A percentile compares a stretch with the other conserved stretches of the same genome.
Evolutionary conservation across 1,140 invertebrate genomes (phyloP).

Genomic region (Psix sp.): DNA sequence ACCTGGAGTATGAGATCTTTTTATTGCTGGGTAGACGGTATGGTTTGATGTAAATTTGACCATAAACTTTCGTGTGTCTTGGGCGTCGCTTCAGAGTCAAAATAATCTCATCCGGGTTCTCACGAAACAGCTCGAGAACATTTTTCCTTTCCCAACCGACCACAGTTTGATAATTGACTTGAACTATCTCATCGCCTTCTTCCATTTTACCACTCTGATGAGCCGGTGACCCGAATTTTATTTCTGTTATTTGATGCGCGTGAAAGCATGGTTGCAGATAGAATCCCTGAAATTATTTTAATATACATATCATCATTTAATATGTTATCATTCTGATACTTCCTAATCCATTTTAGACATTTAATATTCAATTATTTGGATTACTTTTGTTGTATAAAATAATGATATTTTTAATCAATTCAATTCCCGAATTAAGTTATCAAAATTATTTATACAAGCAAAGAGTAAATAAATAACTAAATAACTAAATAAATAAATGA

Average conservation of each 20-base stretch:
- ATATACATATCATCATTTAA: background rate
- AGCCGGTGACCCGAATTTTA: conserved; percentile 89
- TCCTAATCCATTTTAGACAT: too few species aligned
- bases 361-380: too few species aligned
- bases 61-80: conserved; percentile 88
- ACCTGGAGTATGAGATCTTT: conserved; percentile 80
- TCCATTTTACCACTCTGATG: conserved; percentile 93
- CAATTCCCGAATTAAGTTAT: too few species aligned
- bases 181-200: conserved; percentile 94
- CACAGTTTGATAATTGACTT: conserved; percentile 94
- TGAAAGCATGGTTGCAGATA: conserved; percentile 90
- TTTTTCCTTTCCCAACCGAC: conserved; percentile 92
- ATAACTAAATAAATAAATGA: too few species aligned
- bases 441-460: too few species aligned
- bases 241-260: conserved; percentile 90
- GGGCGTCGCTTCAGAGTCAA: conserved; percentile 91
- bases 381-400: too few species aligned
- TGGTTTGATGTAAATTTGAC: conserved; percentile 88
- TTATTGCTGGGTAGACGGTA: conserved; percentile 87
- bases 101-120: conserved; percentile 87
- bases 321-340: conserved; percentile 3
- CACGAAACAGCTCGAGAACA: conserved; percentile 86
- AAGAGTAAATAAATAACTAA: too few species aligned
- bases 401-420: too few species aligned
- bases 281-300: conserved; percentile 82